These are phyloP conservation scores for Morelia viridis DNA, from an alignment of 2,797 vertebrate species.

Conservation along the genomic window DNA sequence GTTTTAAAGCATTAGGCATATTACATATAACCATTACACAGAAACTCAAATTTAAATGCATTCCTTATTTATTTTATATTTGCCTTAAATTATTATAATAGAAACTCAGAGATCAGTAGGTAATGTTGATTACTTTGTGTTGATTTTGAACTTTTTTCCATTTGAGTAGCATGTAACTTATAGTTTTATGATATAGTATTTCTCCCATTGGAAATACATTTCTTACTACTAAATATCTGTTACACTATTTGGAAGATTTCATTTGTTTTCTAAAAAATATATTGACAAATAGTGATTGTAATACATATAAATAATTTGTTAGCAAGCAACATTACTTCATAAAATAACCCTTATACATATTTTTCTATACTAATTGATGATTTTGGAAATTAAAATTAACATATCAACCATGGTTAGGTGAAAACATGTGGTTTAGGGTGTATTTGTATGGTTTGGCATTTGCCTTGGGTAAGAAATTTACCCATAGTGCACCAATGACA, in stretches of 20 bases:
- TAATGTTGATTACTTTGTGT: neutral
- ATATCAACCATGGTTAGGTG: neutral
- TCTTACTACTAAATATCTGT: neutral
- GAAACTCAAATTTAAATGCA: neutral
- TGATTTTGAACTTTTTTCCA: neutral
- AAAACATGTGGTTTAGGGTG: neutral
- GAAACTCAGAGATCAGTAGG: neutral
- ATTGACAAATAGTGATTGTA: neutral
- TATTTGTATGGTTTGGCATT: neutral
- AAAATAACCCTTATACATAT: neutral
- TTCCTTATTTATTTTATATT: accelerated
- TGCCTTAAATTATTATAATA: constrained; percentile 4
- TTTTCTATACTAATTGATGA: neutral
- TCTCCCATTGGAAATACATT: neutral
- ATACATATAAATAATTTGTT: neutral
- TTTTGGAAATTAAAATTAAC: neutral
- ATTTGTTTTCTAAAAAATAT: neutral
- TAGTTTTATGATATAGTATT: neutral
- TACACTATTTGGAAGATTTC: neutral
- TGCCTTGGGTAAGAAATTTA: neutral
- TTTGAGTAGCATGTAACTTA: neutral
- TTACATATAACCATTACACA: neutral
- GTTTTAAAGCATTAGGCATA: neutral
- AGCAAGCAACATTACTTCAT: neutral
- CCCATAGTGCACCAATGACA: neutral